Evolutionary conservation across 1,140 invertebrate species (phyloP).

Genomic region (Chrysomallon squamiferum): DNA sequence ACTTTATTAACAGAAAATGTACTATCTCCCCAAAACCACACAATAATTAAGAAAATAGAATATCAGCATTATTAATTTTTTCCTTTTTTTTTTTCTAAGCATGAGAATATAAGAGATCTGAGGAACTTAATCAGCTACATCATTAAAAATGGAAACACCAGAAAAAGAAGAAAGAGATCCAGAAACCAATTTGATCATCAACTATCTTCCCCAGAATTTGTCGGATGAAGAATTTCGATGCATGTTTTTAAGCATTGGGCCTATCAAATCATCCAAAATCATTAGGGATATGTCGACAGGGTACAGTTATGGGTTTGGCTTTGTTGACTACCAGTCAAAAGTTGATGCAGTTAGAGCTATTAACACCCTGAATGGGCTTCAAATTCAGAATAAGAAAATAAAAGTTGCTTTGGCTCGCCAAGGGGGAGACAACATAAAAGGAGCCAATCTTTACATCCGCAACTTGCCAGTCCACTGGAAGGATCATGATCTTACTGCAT

Average conservation of each 20-base stretch:
- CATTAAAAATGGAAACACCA: not conserved
- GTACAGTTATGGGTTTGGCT: slow-evolving; percentile 95
- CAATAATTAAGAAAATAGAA: too few species aligned
- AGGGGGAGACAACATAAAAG: slow-evolving; percentile 90
- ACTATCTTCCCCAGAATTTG: slow-evolving; percentile 93
- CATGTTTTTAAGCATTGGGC: slow-evolving; percentile 80
- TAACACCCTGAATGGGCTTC: slow-evolving; percentile 83
- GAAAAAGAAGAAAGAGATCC: not conserved
- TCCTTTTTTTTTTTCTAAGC: too few species aligned
- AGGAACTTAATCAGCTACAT: not conserved
- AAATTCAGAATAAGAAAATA: slow-evolving; percentile 84
- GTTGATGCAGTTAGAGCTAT: slow-evolving; percentile 88
- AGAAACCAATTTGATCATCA: slow-evolving; percentile 88
- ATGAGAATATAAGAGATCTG: too few species aligned
- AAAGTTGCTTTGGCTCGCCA: slow-evolving; percentile 93
- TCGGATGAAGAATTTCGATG: slow-evolving; percentile 88
- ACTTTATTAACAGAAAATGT: too few species aligned
- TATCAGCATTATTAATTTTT: too few species aligned
- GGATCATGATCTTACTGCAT: slow-evolving; percentile 78
- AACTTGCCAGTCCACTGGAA: slow-evolving; percentile 78
- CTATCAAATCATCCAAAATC: slow-evolving; percentile 84
- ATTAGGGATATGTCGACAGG: slow-evolving; percentile 81
- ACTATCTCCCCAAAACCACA: too few species aligned
- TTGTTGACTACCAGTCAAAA: slow-evolving; percentile 87
- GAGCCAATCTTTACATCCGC: slow-evolving; percentile 93